A percentile compares a stretch with the other conserved stretches of the same genome.
Conservation (phyloP, 2,113 vertebrate genomes). For the Ovibos moschatus region DNA sequence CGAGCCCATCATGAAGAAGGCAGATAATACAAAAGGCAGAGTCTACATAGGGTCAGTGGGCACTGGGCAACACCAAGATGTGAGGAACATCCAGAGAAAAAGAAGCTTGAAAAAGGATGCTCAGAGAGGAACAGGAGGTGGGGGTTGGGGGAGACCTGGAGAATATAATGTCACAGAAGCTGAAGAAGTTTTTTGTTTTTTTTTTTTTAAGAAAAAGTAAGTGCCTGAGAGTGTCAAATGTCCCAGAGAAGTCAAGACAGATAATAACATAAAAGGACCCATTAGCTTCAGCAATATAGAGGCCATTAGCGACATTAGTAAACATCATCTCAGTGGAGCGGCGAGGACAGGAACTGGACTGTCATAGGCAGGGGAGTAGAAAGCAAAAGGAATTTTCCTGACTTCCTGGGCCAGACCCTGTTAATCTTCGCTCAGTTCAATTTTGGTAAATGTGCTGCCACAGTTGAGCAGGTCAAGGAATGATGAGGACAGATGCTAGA, state of each 20-base stretch:
- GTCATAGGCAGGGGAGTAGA: background rate
- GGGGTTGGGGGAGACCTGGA: background rate
- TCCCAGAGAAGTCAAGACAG: conserved; percentile 42
- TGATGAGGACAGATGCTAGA: background rate
- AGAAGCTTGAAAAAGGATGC: background rate
- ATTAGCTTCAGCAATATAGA: conserved; percentile 37
- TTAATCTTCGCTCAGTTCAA: background rate
- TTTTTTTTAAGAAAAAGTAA: conserved; percentile 32
- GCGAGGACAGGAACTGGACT: background rate
- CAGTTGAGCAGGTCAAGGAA: conserved; percentile 31
- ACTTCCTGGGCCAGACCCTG: background rate
- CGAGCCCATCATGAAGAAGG: background rate
- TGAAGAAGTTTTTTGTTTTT: background rate
- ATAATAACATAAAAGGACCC: conserved; percentile 57
- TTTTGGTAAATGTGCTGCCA: background rate
- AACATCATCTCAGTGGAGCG: background rate
- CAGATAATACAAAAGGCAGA: background rate
- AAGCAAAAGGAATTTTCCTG: background rate
- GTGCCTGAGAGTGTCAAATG: conserved; percentile 37
- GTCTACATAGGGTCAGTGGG: background rate
- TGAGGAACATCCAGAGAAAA: background rate
- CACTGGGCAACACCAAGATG: background rate
- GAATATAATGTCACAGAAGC: background rate
- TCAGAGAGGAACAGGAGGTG: background rate
- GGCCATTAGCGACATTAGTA: conserved; percentile 44